Percentiles rank a stretch among this genome's conserved stretches.
Conservation (phyloP, 2,797 vertebrate species). For the Lagothrix lagotricha region DNA sequence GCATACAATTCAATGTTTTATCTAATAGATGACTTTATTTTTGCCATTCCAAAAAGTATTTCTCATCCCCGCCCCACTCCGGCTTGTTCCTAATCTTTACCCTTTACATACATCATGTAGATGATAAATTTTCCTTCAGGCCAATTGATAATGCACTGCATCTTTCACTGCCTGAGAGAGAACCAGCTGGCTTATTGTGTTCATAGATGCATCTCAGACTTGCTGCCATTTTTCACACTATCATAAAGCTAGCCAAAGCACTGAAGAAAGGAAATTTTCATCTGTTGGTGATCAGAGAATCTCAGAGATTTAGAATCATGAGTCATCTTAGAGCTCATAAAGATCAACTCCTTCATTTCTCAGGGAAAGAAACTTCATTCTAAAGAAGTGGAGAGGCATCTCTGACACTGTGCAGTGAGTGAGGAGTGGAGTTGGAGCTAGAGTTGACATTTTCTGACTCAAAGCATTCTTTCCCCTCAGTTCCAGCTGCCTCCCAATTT, state of each 20-base stretch:
- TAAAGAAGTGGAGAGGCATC: background rate
- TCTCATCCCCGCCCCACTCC: background rate
- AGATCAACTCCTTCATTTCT: background rate
- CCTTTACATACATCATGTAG: fast-evolving
- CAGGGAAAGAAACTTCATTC: background rate
- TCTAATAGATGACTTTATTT: background rate
- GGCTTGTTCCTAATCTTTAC: background rate
- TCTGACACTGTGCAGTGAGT: fast-evolving
- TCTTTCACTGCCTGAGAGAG: background rate
- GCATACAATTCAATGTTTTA: background rate
- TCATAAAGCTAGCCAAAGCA: background rate
- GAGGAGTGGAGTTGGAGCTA: fast-evolving
- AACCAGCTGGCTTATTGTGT: background rate
- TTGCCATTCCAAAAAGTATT: background rate
- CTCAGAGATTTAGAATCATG: background rate
- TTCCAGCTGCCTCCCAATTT: background rate
- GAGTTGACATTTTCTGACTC: background rate
- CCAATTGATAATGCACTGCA: fast-evolving
- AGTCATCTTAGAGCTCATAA: background rate
- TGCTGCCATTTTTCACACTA: background rate
- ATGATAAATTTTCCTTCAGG: background rate
- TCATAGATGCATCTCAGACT: background rate
- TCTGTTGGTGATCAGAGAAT: background rate
- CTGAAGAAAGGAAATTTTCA: background rate
- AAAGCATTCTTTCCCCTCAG: background rate